Conservation (phyloP, 2,113 vertebrate genomes). For the Dolichotis patagonum region DNA sequence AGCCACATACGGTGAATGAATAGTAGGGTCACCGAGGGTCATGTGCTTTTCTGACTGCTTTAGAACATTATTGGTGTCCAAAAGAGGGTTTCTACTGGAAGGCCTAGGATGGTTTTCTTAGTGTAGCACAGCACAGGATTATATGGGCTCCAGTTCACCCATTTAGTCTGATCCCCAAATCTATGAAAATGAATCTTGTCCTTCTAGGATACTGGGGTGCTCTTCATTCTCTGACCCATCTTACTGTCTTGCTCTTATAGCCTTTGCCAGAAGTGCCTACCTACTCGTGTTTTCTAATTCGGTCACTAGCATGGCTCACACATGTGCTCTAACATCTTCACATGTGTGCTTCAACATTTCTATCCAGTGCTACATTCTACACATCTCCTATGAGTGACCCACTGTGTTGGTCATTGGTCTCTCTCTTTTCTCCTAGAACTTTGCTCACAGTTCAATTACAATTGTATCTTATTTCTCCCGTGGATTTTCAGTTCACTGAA, state of each 20-base stretch:
- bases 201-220: too few species aligned
- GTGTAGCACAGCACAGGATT: not conserved
- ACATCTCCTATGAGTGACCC: not conserved
- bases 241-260: not conserved
- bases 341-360: not conserved
- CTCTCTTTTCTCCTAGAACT: not conserved
- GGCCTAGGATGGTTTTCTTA: not conserved
- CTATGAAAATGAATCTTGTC: not conserved
- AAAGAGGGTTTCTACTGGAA: not conserved
- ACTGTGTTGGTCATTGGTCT: not conserved
- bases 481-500: not conserved
- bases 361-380: not conserved
- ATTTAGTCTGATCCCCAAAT: not conserved
- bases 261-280: not conserved
- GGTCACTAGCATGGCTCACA: not conserved
- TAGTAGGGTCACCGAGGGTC: too few species aligned
- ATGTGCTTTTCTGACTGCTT: not conserved
- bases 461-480: not conserved
- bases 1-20: not conserved
- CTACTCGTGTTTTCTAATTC: rapidly evolving
- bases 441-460: not conserved
- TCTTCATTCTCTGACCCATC: not conserved
- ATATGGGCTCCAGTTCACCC: not conserved
- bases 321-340: too few species aligned
- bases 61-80: not conserved